These are phyloP conservation scores for Vulpes ferrilata DNA, from an alignment of 2,113 vertebrate species.

Conservation along the genomic window DNA sequence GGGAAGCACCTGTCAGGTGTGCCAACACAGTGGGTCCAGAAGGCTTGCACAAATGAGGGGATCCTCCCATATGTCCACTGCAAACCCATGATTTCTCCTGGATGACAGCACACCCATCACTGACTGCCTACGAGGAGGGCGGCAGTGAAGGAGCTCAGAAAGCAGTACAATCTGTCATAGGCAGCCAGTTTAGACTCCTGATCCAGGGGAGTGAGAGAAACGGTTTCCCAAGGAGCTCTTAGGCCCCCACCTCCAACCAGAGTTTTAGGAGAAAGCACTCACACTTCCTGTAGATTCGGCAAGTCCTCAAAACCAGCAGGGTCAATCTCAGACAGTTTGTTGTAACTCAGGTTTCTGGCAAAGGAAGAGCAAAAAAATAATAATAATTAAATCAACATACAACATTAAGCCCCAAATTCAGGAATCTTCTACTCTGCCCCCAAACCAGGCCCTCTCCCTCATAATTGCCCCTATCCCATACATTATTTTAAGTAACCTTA, in stretches of 20 bases:
- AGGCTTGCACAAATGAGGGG: constrained; percentile 57
- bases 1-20: constrained; percentile 63
- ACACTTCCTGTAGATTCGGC: constrained; percentile 95
- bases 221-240: not conserved
- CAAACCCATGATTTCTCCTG: not conserved
- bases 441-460: not conserved
- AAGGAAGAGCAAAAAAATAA: constrained; percentile 70
- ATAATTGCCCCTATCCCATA: not conserved
- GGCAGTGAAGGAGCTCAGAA: not conserved
- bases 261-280: constrained; percentile 87
- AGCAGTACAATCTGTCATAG: not conserved
- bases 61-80: not conserved
- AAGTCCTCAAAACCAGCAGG: constrained; percentile 91
- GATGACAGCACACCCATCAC: not conserved
- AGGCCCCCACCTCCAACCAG: not conserved
- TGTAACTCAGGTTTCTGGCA: constrained; percentile 96
- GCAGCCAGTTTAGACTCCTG: not conserved
- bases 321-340: constrained; percentile 93
- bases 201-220: not conserved
- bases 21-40: constrained; percentile 17
- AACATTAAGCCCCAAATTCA: not conserved
- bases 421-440: not conserved
- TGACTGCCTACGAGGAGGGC: not conserved
- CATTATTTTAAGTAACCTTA: not conserved
- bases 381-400: not conserved